Conservation (phyloP, 2,888 invertebrate genomes). For the Germaria angustata region DNA sequence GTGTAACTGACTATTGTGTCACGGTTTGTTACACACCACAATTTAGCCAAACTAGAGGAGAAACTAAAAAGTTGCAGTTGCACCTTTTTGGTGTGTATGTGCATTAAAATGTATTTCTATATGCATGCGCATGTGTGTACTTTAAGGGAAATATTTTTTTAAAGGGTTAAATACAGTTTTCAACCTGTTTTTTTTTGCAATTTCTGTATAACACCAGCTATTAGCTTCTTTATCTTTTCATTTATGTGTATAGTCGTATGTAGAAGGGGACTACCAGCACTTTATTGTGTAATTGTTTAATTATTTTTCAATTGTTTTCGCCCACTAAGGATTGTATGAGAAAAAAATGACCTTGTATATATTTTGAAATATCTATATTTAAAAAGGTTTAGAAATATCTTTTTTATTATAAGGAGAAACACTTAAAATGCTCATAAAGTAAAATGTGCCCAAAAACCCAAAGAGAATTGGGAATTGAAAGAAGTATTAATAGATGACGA, state of each 20-base stretch:
- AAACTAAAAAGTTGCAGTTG: conserved; percentile 22
- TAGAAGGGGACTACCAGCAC: not conserved
- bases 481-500: too few species aligned
- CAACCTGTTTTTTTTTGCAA: conserved; percentile 43
- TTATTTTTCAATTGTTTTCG: conserved; percentile 2
- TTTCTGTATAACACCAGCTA: conserved; percentile 13
- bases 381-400: too few species aligned
- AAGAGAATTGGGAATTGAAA: too few species aligned
- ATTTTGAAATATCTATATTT: too few species aligned
- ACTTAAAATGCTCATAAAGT: too few species aligned
- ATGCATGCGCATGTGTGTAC: not conserved
- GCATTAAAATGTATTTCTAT: not conserved
- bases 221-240: conserved; percentile 11
- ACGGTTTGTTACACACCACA: conserved; percentile 54
- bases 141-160: not conserved
- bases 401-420: too few species aligned
- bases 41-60: conserved; percentile 26
- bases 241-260: not conserved
- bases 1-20: conserved; percentile 47
- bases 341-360: conserved; percentile 54
- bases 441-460: too few species aligned
- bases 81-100: conserved; percentile 1
- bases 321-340: conserved; percentile 40
- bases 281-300: conserved; percentile 36
- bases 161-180: conserved; percentile 36